Base-by-base conservation (phyloP, 2,888 invertebrate species). In the Leptinotarsa haldemani region DNA sequence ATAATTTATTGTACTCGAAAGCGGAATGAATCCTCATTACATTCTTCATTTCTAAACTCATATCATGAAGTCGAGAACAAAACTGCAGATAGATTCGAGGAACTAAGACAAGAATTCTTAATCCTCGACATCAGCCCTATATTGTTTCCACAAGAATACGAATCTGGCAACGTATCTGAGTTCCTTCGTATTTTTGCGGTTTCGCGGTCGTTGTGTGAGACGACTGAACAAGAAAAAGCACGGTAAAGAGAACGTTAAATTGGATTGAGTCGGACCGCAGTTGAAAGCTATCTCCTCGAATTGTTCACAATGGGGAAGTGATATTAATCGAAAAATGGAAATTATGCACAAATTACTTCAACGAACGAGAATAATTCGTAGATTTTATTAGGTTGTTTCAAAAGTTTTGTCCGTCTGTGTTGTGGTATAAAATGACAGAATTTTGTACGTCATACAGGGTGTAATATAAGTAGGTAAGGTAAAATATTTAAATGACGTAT, bases 221-320 rank as follows among this genome's bases (percentile, higher is more conserved):
- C 61, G 18, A 61, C 61, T 72, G 7, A n/a, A 40, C 61, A 18
- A 40, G 30, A 40, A 61, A 40, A 40, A 40, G 30, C 61, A n/a
- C 2, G 7, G 5, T 40, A n/a, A 61, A 40, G 61, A 69, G 53
- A 61, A 69, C 40, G 67, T 13, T 56, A 58, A 65, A 63, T 69
- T 56, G 69, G 67, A 73, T 69, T 67, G 71, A 64, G 52, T 69
- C 63, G 64, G 68, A 65, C n/a, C 73, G 56, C 56, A 65, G 69
- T 69, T 73, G 73, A 73, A 73, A 73, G 73, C 73, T 72, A 72
- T 72, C 73, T 73, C 65, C 47, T 46, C 68, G 30, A 69, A 47
- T 69, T 58, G 65, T 56, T 56, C 4, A 56, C 22, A 56, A 22
- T 22, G 56, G 15, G 15, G 56, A 22, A 15, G 0, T 40, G 30